phyloP scores from a whole-genome alignment of 1,140 invertebrate species.

The Drosophila leontia region DNA sequence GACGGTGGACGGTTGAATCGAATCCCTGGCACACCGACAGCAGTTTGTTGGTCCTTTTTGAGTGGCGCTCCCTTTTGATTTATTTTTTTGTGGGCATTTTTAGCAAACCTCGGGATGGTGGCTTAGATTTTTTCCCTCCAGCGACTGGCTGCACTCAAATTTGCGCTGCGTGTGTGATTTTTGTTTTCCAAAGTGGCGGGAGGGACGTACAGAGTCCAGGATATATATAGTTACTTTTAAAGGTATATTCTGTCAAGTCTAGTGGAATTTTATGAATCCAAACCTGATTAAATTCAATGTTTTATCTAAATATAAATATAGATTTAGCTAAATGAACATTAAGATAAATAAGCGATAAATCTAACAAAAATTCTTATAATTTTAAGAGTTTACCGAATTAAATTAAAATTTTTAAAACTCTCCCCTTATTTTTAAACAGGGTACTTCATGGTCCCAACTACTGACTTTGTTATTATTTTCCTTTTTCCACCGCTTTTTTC shows the following conservation, averaged over 20 bases:
- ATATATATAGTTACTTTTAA: not conserved
- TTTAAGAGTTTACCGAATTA: not conserved
- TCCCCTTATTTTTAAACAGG: not conserved
- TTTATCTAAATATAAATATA: not conserved
- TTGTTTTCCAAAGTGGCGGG: not conserved
- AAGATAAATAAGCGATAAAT: not conserved
- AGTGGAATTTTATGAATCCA: not conserved
- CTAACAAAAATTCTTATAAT: not conserved
- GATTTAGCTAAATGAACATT: too few relatives aligned
- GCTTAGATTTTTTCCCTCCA: slow-evolving; percentile 21
- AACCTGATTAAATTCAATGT: not conserved
- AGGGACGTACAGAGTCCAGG: not conserved
- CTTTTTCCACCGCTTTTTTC: not conserved
- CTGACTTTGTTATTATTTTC: not conserved
- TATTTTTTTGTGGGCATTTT: slow-evolving; percentile 61
- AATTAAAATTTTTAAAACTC: not conserved
- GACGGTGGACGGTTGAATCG: not conserved
- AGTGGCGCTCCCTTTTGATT: slow-evolving; percentile 66
- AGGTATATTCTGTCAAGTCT: not conserved
- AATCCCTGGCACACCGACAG: slow-evolving; percentile 12
- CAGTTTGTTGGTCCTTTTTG: slow-evolving; percentile 50
- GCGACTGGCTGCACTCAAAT: slow-evolving; percentile 41
- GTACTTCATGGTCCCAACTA: not conserved
- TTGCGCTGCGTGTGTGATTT: slow-evolving; percentile 19
- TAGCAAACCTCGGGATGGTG: slow-evolving; percentile 24